Evolutionary conservation across 35 echinoderm and acorn worm species (phyloP).

Genomic region (Anneissia japonica): DNA sequence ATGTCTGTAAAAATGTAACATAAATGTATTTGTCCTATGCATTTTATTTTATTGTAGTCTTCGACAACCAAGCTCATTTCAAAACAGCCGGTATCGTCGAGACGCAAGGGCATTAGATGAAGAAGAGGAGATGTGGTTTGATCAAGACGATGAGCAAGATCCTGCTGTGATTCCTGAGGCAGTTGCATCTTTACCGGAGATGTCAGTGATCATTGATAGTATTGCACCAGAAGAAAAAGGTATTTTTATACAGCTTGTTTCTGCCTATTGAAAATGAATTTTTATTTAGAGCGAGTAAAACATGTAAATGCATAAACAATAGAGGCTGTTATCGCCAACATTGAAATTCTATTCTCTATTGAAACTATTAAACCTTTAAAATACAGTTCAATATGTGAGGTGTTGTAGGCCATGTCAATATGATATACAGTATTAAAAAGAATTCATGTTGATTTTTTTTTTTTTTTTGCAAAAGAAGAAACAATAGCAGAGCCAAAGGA

Average conservation of each 20-base stretch:
- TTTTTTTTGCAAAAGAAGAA: neutral
- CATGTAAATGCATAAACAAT: too few species aligned
- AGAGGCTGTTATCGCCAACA: too few species aligned
- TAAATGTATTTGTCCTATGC: too few species aligned
- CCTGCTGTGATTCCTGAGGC: neutral
- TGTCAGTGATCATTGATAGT: neutral
- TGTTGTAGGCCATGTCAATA: too few species aligned
- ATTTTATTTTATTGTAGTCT: conserved; percentile 43
- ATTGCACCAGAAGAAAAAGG: neutral
- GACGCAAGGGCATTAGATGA: conserved; percentile 83
- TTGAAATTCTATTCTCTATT: too few species aligned
- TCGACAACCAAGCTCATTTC: conserved; percentile 66
- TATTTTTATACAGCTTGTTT: neutral
- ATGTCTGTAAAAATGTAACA: too few species aligned
- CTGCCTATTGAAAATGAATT: too few species aligned
- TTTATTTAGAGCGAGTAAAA: too few species aligned
- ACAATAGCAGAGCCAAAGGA: neutral
- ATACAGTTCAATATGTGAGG: too few species aligned
- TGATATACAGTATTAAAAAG: neutral
- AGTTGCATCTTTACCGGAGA: neutral
- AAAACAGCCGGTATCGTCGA: conserved; percentile 69
- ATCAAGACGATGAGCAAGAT: conserved; percentile 78
- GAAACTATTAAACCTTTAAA: too few species aligned
- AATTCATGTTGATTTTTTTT: neutral
- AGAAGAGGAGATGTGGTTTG: conserved; percentile 91